Evolutionary conservation across 2,888 invertebrate species (phyloP).

Genomic region (Hylaea fasciaria): DNA sequence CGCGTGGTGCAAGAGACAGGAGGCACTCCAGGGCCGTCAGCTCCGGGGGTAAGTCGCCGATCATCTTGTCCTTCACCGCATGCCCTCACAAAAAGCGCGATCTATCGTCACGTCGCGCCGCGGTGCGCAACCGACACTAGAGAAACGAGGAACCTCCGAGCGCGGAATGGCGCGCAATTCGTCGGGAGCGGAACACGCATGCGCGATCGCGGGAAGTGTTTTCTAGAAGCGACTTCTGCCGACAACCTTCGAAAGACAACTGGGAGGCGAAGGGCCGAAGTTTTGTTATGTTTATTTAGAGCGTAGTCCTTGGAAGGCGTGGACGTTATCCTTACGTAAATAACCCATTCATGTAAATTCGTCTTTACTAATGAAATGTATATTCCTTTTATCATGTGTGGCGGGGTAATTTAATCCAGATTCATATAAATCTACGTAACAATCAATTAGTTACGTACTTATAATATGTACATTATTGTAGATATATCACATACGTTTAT

Average conservation of each 20-base stretch:
- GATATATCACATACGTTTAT: no score
- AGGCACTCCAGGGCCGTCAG: constrained; percentile 56
- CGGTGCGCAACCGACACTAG: constrained; percentile 72
- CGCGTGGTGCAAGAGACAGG: constrained; percentile 40
- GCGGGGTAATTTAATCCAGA: neutral
- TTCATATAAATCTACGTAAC: neutral
- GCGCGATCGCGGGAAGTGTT: constrained; percentile 78
- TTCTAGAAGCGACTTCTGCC: constrained; percentile 74
- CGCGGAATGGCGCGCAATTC: constrained; percentile 64
- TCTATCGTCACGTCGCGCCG: constrained; percentile 61
- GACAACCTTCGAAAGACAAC: constrained; percentile 48
- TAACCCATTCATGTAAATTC: constrained; percentile 2
- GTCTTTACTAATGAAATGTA: constrained; percentile 4
- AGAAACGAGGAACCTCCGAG: constrained; percentile 18
- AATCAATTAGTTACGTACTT: no score
- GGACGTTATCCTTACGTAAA: constrained; percentile 9
- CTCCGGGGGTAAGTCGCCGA: constrained; percentile 67
- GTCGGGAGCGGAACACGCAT: constrained; percentile 69
- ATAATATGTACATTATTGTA: no score
- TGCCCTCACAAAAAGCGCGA: constrained; percentile 45
- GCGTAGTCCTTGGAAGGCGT: constrained; percentile 22
- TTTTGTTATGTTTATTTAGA: constrained; percentile 25
- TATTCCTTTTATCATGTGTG: neutral
- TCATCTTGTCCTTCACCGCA: constrained; percentile 56
- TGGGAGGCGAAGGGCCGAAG: constrained; percentile 38